Percentiles rank a stretch among this genome's conserved stretches.
Conservation (phyloP, 2,797 vertebrate genomes). For the Fringilla coelebs region DNA sequence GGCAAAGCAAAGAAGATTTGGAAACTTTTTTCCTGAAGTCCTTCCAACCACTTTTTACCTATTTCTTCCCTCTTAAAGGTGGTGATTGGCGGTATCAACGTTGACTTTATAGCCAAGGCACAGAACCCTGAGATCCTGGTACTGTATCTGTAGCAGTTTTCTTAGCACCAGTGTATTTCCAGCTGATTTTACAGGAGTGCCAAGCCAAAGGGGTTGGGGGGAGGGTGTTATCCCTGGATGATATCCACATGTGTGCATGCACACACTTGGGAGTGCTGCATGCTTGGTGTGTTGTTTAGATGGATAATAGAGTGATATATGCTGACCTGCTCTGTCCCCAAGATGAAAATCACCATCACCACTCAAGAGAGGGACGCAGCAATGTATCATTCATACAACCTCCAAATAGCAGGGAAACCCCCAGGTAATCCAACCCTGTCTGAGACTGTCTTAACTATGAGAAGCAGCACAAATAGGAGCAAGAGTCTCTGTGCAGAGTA, state of each 20-base stretch:
- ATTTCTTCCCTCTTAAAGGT: constrained; percentile 74
- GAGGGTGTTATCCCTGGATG: background rate
- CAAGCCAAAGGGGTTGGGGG: background rate
- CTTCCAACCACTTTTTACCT: background rate
- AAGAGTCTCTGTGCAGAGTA: background rate
- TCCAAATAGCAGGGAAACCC: background rate
- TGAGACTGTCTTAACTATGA: background rate
- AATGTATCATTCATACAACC: background rate
- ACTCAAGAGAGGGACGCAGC: background rate
- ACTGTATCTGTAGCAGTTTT: constrained; percentile 1
- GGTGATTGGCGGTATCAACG: constrained; percentile 88
- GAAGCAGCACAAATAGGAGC: background rate
- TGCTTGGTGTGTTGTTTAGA: background rate
- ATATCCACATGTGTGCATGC: background rate
- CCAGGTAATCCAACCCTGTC: background rate
- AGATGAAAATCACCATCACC: background rate
- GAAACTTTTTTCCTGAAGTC: background rate
- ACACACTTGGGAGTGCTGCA: background rate
- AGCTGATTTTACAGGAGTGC: background rate
- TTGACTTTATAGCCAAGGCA: constrained; percentile 89
- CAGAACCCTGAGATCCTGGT: constrained; percentile 78
- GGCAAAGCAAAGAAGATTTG: background rate
- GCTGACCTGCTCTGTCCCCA: background rate
- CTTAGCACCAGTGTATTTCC: background rate
- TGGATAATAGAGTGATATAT: background rate